phyloP scores from a whole-genome alignment of 2,888 invertebrate genomes.

The Desoria tigrina region DNA sequence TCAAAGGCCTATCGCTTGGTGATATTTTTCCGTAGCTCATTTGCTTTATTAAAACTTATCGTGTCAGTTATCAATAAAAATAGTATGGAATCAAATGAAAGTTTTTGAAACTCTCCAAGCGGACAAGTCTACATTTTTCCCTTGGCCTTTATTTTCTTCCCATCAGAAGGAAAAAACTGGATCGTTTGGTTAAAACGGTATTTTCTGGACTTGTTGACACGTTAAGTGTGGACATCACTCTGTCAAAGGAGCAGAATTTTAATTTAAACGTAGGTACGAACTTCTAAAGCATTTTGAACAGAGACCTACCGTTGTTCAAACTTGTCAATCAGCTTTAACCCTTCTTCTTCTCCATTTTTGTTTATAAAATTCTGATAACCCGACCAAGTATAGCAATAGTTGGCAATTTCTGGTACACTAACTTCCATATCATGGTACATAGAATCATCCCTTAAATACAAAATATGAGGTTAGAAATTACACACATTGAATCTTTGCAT shows the following conservation, averaged over 20 bases:
- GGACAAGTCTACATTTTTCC: too few relatives aligned
- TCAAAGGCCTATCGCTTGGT: not conserved
- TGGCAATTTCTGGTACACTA: slow-evolving; percentile 54
- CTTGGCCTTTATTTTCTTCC: slow-evolving; percentile 30
- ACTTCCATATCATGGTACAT: slow-evolving; percentile 52
- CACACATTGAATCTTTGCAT: slow-evolving; percentile 43
- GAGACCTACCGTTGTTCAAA: slow-evolving; percentile 54
- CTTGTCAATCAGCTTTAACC: slow-evolving; percentile 50
- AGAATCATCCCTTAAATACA: slow-evolving; percentile 54
- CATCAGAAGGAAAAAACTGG: slow-evolving; percentile 44
- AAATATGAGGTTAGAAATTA: slow-evolving; percentile 42
- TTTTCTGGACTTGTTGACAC: slow-evolving; percentile 33
- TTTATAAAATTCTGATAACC: slow-evolving; percentile 55
- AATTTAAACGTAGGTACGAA: too few relatives aligned
- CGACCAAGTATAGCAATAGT: slow-evolving; percentile 56
- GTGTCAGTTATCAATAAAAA: too few relatives aligned
- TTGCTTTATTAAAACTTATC: not conserved
- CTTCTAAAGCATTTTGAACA: too few relatives aligned
- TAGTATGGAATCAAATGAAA: too few relatives aligned
- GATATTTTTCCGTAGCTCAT: not conserved
- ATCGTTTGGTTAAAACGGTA: slow-evolving; percentile 34
- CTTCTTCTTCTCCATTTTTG: slow-evolving; percentile 54
- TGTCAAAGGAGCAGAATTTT: too few relatives aligned
- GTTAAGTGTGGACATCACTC: slow-evolving; percentile 36
- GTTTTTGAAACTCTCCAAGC: too few relatives aligned